Evolutionary conservation across 2,113 vertebrate species (phyloP), one percentile per base, ranked within the genome.

Genomic region (Eonycteris spelaea): DNA sequence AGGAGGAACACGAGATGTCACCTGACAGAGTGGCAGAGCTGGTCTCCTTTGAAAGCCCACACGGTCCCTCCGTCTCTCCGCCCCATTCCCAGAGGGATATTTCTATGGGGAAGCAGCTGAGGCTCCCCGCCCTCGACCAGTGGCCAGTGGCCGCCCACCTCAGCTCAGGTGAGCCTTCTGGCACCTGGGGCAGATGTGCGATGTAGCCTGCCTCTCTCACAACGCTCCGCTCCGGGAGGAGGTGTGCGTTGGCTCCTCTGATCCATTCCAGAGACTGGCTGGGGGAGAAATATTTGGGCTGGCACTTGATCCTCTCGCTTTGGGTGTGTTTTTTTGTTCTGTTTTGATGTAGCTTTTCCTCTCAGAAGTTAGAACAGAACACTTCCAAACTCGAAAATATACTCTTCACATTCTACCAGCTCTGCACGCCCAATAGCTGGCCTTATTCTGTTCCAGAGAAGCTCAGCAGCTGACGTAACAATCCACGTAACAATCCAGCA

Each of bases 321-420:
- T 24, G 74, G 68, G 67, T 19, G 45, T 63, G 30, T 92, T 51
- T 89, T 95, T 92, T 70, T 68, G 38, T 71, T 96, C 94, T 88
- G 77, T 95, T 97, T 96, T 80, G 65, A 73, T 96, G 40, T 82
- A 74, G 53, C 35, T 71, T 2, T 74, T 95, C 43, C 90, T 95
- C 48, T 85, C n/a, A 43, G 35, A 92, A 85, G 73, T 53, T 92
- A 90, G n/a, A 86, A 78, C 33, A 40, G 83, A 73, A 55, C 88
- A 95, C 77, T 94, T 53, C 55, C 71, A 87, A 84, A 84, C 26
- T 68, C 73, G 78, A 59, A 51, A 51, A 51, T 16, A 77, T 45
- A 48, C 68, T 74, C 57, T 38, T 63, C 86, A 55, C 38, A 65
- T 86, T 38, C 67, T 35, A 55, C 40, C n/a, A 59, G 24, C 45